Evolutionary conservation across 92 coral and sea anemone species (phyloP).

Genomic region (Epizoanthus rinbou): DNA sequence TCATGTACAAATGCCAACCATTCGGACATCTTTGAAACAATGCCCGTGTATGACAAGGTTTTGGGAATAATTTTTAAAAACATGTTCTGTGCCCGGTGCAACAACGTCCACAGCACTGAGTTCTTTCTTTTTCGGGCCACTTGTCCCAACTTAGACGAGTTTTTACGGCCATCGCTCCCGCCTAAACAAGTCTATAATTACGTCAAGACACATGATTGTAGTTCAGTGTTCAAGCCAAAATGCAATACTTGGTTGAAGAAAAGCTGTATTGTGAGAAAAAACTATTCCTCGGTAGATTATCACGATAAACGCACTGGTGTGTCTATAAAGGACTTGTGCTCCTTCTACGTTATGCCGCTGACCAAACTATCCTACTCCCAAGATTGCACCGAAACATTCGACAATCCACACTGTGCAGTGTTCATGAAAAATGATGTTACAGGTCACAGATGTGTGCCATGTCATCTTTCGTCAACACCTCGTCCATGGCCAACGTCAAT

Average conservation of each 20-base stretch:
- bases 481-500: too few species aligned
- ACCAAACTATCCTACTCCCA: too few species aligned
- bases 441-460: too few species aligned
- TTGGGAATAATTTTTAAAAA: background rate
- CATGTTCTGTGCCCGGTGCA: constrained; percentile 1
- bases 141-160: background rate
- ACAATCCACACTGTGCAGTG: too few species aligned
- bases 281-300: background rate
- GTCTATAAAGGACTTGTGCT: too few species aligned
- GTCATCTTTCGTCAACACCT: too few species aligned
- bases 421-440: too few species aligned
- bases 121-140: background rate
- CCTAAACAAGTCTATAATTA: background rate
- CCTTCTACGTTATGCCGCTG: too few species aligned
- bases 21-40: background rate
- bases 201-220: background rate
- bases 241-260: background rate
- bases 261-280: background rate
- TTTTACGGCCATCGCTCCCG: background rate
- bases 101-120: background rate
- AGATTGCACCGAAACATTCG: too few species aligned
- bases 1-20: background rate
- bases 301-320: background rate
- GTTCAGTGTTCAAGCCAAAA: background rate
- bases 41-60: background rate